Base-by-base conservation (phyloP, 2,797 vertebrate genomes). In the Melopsittacus undulatus region DNA sequence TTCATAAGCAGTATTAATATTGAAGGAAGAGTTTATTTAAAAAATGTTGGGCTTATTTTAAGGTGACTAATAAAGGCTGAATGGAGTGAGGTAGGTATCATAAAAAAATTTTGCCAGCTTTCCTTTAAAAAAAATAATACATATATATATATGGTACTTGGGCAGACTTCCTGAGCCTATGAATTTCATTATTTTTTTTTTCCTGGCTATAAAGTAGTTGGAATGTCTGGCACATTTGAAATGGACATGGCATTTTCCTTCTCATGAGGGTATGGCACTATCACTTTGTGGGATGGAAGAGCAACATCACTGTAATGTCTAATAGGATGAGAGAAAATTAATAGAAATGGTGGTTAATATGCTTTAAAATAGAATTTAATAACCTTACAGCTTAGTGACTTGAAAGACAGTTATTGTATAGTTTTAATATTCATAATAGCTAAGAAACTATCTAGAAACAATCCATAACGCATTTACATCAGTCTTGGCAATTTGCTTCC, bases 1-100 rank as follows among this genome's bases (percentile, higher is more conserved):
- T 24, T 34, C 22, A 57, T 57, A 34, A 57, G 34, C 13, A 30
- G 10, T 34, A 15, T 34, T 15, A 34, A 34, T 34, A 57, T n/a
- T 61, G 20, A 20, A 24, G 63, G 11, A 7, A 68, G 8, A 80
- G 57, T 5, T 56, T 46, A 32, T 59, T 70, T 52, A 0, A 0
- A 78, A 78, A 83, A 45, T 24, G 4, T 1, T 12, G 17, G 5
- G 0, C 0, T 0, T 19, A 27, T 73, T 68, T 73, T 43, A 87
- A 40, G 8, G 46, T 69, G 8, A 56, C 6, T 23, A 79, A 51
- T 38, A 74, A 83, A 66, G 19, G 2, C 13, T 15, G 51, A 16
- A 43, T 22, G 52, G 4, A 20, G 7, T 68, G 24, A 92, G 2
- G 10, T 30, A 69, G 9, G 11, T 30, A 46, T 10, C 46, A 32